phyloP scores from a whole-genome alignment of 2,797 vertebrate genomes.

The Dipus sagitta region DNA sequence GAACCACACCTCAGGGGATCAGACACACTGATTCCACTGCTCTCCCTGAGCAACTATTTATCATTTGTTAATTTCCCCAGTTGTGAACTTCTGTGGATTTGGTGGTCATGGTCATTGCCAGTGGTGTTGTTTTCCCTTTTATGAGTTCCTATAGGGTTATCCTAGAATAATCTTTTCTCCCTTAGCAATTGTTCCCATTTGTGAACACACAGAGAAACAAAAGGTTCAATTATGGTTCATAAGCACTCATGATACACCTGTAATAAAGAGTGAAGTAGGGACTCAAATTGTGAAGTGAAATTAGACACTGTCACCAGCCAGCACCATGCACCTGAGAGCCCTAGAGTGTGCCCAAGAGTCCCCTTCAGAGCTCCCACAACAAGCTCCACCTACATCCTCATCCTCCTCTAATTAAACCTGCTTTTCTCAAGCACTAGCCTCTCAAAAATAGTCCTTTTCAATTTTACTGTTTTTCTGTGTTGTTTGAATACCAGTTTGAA shows the following conservation, averaged over 20 bases:
- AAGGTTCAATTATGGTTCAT: slow-evolving; percentile 53
- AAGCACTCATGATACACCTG: slow-evolving; percentile 64
- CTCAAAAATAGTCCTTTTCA: slow-evolving; percentile 72
- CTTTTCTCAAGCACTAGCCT: slow-evolving; percentile 68
- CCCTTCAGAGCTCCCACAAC: slow-evolving; percentile 70
- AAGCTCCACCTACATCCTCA: slow-evolving; percentile 56
- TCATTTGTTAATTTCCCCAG: background rate
- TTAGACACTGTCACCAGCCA: slow-evolving; percentile 63
- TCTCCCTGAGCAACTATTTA: background rate
- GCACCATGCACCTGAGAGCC: background rate
- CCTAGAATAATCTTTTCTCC: background rate
- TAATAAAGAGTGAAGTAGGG: slow-evolving; percentile 64
- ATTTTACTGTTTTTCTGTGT: slow-evolving; percentile 68
- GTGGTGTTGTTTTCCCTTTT: slow-evolving; percentile 11
- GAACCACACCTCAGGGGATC: background rate
- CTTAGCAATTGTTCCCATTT: slow-evolving; percentile 41
- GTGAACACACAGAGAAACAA: slow-evolving; percentile 69
- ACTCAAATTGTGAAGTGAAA: slow-evolving; percentile 73
- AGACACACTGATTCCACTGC: background rate
- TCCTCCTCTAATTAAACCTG: slow-evolving; percentile 77
- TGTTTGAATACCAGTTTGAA: slow-evolving; percentile 69
- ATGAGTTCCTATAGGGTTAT: background rate
- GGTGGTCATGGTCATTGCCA: background rate
- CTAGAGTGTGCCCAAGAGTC: slow-evolving; percentile 65
- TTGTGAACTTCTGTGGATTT: background rate